A percentile compares a stretch with the other conserved stretches of the same genome.
Conservation (phyloP, 1,140 invertebrate genomes). For the Eumeta japonica region DNA sequence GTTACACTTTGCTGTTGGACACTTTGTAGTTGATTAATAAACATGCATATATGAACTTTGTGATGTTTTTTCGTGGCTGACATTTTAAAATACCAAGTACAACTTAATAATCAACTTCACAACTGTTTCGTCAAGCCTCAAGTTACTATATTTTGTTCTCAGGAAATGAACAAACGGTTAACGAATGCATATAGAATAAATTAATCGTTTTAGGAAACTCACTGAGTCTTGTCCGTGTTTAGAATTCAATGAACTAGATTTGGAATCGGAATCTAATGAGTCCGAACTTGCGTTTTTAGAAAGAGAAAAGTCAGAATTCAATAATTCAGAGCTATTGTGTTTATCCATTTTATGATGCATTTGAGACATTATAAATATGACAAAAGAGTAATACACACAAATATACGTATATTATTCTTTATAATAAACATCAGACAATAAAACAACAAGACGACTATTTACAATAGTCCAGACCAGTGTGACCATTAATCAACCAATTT, state of each 20-base stretch:
- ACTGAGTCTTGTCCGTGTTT: slow-evolving; percentile 77
- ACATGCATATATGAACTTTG: slow-evolving; percentile 40
- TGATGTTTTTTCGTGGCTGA: slow-evolving; percentile 29
- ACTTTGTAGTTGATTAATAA: slow-evolving; percentile 38
- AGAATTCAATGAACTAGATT: slow-evolving; percentile 80
- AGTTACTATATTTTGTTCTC: no score
- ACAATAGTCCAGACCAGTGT: no score
- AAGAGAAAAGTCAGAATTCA: slow-evolving; percentile 49
- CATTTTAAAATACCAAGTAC: not conserved
- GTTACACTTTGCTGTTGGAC: slow-evolving; percentile 22
- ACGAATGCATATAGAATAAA: slow-evolving; percentile 46
- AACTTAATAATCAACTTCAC: slow-evolving; percentile 4
- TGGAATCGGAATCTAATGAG: slow-evolving; percentile 73
- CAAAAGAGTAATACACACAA: not conserved
- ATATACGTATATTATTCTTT: not conserved
- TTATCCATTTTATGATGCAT: slow-evolving; percentile 55
- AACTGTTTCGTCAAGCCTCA: not conserved
- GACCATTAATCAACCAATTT: no score
- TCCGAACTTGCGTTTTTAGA: slow-evolving; percentile 70
- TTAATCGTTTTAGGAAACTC: slow-evolving; percentile 61
- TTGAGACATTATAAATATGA: no score
- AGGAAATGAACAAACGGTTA: slow-evolving; percentile 37
- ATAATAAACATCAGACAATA: no score
- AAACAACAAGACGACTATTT: no score
- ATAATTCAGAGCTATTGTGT: slow-evolving; percentile 51